Percentiles rank a stretch among this genome's conserved stretches.
Conservation (phyloP, 2,888 invertebrate genomes). For the Plebejus anna region DNA sequence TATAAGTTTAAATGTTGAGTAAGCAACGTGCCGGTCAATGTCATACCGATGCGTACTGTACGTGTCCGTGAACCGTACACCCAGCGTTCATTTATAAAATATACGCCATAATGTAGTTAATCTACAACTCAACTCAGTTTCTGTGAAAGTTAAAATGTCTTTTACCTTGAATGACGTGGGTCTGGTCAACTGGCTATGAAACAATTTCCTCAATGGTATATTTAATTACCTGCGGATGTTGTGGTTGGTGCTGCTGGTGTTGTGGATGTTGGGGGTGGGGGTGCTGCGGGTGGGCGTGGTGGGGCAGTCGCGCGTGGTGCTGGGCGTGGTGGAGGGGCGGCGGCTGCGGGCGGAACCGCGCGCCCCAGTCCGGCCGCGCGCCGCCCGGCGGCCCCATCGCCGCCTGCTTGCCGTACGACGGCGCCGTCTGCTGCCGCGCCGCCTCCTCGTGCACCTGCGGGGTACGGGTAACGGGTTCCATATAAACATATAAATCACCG, state of each 20-base stretch:
- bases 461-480: not conserved
- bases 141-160: too few species aligned
- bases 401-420: conserved; percentile 89
- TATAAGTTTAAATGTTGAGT: too few species aligned
- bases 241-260: conserved; percentile 43
- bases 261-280: conserved; percentile 52
- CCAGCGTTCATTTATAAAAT: too few species aligned
- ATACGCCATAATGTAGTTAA: too few species aligned
- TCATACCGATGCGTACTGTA: too few species aligned
- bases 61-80: too few species aligned
- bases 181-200: too few species aligned
- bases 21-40: too few species aligned
- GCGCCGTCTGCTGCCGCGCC: conserved; percentile 91
- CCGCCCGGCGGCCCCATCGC: conserved; percentile 63
- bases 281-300: conserved; percentile 75
- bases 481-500: too few species aligned
- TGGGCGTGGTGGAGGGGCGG: conserved; percentile 74
- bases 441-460: conserved; percentile 93
- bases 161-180: too few species aligned
- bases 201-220: too few species aligned
- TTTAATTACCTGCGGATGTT: conserved; percentile 41
- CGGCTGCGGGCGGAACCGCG: conserved; percentile 44
- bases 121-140: too few species aligned
- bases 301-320: conserved; percentile 83
- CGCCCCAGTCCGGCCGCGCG: conserved; percentile 49